Base-by-base conservation (phyloP, 2,888 invertebrate species). In the Cheilosia pagana region DNA sequence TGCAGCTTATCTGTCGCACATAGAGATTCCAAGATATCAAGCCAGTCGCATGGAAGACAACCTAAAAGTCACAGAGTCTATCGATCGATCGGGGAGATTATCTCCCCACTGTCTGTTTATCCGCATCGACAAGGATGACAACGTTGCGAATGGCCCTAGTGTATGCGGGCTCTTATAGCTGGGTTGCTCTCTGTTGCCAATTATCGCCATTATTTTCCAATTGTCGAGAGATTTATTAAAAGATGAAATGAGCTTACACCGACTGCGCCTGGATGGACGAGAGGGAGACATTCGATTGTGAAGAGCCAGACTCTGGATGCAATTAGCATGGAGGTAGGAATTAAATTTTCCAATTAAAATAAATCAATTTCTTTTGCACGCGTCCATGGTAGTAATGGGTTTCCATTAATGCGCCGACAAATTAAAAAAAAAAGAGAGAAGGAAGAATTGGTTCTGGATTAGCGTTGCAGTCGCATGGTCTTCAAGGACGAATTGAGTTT, bases 261-360 rank as follows among this genome's bases (percentile, higher is more conserved):
- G 50, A 28, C 57, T 50, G 28, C 23, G 45, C 45, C 8, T 28
- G 43, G 10, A 1, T 12, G 48, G 39, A 60, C 39, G 12, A 23
- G 12, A 16, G 10, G 14, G 25, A 12, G 31, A 35, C 63, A 31
- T 25, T 71, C 23, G 12, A n/a, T 52, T 53, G 25, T 25, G 14
- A 48, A 55, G 43, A 31, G 25, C 16, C 57, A 5, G 43, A 50
- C 67, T 70, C 55, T 70, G 53, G 52, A 71, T 57, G 81, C 85
- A 85, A 85, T 85, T 85, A 85, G 85, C 85, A 85, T 85, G 85
- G 71, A 85, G 81, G 81, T 72, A 75, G 81, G 81, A 85, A 85
- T 81, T 81, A 85, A 71, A 81, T 81, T 83, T 85, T 85, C 81
- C 85, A 85, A 85, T 85, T 85, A 85, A 85, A 85, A 85, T 85